Evolutionary conservation across 2,888 invertebrate genomes (phyloP).

Genomic region (Drosophila acutilabella): DNA sequence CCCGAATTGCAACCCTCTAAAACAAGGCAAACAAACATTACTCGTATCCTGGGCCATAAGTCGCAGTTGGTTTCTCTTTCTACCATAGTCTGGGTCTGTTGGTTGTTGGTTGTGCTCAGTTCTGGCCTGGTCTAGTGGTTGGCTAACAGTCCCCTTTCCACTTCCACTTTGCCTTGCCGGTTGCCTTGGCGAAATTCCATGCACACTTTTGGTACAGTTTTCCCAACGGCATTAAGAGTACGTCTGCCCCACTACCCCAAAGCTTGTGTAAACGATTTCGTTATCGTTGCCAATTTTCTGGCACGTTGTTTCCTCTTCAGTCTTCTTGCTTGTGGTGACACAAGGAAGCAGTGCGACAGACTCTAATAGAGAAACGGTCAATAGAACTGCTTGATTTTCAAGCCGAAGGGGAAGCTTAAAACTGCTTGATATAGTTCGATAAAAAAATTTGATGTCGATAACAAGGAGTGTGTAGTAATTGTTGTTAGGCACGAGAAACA

Average conservation of each 20-base stretch:
- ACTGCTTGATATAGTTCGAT: background rate
- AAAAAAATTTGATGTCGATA: too few relatives aligned
- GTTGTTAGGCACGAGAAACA: too few relatives aligned
- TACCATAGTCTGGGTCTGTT: slow-evolving; percentile 78
- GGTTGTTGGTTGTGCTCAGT: slow-evolving; percentile 5
- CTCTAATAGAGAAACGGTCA: background rate
- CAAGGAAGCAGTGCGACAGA: slow-evolving; percentile 31
- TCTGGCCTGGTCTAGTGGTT: slow-evolving; percentile 38
- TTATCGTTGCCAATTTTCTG: slow-evolving; percentile 54
- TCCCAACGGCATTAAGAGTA: slow-evolving; percentile 28
- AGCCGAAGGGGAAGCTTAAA: slow-evolving; percentile 8
- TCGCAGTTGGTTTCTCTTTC: slow-evolving; percentile 83
- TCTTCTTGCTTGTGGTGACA: slow-evolving; percentile 7
- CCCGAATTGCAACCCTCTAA: slow-evolving; percentile 49
- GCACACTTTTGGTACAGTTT: slow-evolving; percentile 81
- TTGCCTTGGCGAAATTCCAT: slow-evolving; percentile 47
- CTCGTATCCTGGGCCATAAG: slow-evolving; percentile 62
- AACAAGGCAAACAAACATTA: slow-evolving; percentile 39
- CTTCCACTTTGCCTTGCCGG: slow-evolving; percentile 5
- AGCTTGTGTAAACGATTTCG: slow-evolving; percentile 52
- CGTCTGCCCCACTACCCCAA: slow-evolving; percentile 68
- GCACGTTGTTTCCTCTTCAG: slow-evolving; percentile 7
- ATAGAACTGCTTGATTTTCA: slow-evolving; percentile 2
- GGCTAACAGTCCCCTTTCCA: slow-evolving; percentile 19
- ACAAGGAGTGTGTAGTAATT: too few relatives aligned